Base-by-base conservation (phyloP, 2,113 vertebrate species). In the Pseudorectes ferrugineus region DNA sequence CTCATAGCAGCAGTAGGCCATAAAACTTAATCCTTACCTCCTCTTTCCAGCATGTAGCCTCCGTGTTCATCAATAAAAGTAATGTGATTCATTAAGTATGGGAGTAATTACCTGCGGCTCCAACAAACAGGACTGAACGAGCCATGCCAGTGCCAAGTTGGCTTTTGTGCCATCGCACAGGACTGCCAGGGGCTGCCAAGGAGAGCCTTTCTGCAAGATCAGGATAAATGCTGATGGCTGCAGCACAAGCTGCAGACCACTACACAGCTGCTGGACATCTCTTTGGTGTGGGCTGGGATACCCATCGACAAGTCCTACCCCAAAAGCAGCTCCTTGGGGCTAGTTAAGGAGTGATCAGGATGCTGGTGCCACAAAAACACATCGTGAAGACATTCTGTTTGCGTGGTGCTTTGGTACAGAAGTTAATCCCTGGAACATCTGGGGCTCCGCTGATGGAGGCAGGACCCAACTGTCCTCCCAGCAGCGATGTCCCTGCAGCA, bases 21-120 rank as follows among this genome's bases (percentile, higher is more conserved):
- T 80, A 92, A 97, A 93, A 87, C 96, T 95, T 93, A 87, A 97
- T 93, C 96, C 95, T 92, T 73, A 75, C 97, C 93, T 97, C 95
- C 76, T 85, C 88, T 77, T 87, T 95, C 95, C 92, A 95, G 95
- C 75, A 29, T 23, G 83, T 31, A 95, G 95, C 87, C 88, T 75
- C 91, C 5, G 36, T 49, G 92, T 88, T 93, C 94, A 91, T 94
- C 97, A 86, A 85, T 74, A 92, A 94, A 94, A 93, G 81, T 26
- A 95, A 96, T 28, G 87, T 92, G 76, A 68, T 92, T 97, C 86
- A 94, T 95, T 88, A 96, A 96, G 81, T 70, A 96, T n/a, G 79
- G 83, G 78, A 92, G 93, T 93, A 95, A 97, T 97, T 96, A 97
- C 96, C 95, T 70, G 75, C 9, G 0, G 77, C 67, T 91, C 85